Percentiles rank a stretch among this genome's conserved stretches.
phyloP scores from a whole-genome alignment of 2,797 vertebrate species.

The Pristis pectinata region DNA sequence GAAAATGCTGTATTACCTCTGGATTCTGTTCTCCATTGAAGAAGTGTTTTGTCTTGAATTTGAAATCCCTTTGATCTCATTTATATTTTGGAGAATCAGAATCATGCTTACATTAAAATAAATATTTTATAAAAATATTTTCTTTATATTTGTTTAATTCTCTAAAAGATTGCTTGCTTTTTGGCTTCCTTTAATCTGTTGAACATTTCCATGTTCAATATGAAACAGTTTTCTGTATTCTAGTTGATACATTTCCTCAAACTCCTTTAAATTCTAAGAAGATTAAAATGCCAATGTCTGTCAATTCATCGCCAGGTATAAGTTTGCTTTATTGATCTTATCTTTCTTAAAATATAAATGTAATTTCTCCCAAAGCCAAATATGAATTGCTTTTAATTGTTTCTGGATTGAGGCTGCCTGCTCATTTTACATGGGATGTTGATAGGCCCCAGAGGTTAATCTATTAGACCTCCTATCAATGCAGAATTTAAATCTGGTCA shows the following conservation, averaged over 20 bases:
- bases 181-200: not conserved
- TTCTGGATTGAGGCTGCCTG: not conserved
- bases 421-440: not conserved
- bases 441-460: not conserved
- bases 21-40: conserved; percentile 41
- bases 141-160: conserved; percentile 2
- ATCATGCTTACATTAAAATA: conserved; percentile 39
- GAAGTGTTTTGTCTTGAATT: conserved; percentile 49
- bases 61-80: conserved; percentile 54
- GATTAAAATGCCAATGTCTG: not conserved
- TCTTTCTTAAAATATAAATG: not conserved
- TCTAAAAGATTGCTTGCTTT: not conserved
- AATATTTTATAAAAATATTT: not conserved
- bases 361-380: not conserved
- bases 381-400: not conserved
- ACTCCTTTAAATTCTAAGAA: not conserved
- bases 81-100: conserved; percentile 51
- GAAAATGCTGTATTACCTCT: not conserved
- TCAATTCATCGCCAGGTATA: not conserved
- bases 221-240: not conserved
- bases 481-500: not conserved
- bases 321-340: not conserved
- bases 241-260: not conserved
- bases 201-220: not conserved
- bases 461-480: not conserved